A percentile compares a stretch with the other conserved stretches of the same genome.
These are phyloP conservation scores for Gadopsis marmoratus DNA, from an alignment of 2,797 vertebrate genomes.

Conservation along the genomic window DNA sequence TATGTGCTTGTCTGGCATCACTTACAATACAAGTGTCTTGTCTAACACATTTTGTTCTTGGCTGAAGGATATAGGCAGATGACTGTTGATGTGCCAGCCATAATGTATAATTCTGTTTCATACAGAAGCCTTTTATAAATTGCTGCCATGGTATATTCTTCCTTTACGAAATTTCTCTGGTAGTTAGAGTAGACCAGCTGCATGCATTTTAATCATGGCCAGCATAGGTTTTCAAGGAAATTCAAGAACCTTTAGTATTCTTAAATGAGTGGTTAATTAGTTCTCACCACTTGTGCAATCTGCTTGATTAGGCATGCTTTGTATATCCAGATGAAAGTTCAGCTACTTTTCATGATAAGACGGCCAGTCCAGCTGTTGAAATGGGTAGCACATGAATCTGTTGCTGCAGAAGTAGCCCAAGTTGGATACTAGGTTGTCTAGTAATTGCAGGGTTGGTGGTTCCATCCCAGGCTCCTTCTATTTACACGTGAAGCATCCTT, in stretches of 20 bases:
- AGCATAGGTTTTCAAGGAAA: conserved; percentile 12
- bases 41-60: conserved; percentile 48
- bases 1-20: conserved; percentile 30
- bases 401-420: not conserved
- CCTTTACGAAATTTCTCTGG: conserved; percentile 2
- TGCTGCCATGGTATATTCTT: conserved; percentile 24
- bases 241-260: not conserved
- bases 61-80: conserved; percentile 20
- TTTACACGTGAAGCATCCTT: not conserved
- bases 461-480: not conserved
- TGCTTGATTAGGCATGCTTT: conserved; percentile 20
- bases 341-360: conserved; percentile 1
- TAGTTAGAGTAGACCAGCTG: conserved; percentile 34
- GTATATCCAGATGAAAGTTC: not conserved
- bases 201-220: conserved; percentile 14
- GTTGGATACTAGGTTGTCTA: not conserved
- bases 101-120: conserved; percentile 39
- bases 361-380: conserved; percentile 9
- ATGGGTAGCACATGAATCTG: not conserved
- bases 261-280: conserved; percentile 29
- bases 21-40: conserved; percentile 36
- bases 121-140: conserved; percentile 36
- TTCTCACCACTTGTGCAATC: conserved; percentile 15
- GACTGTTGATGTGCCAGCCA: conserved; percentile 28
- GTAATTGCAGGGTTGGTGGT: not conserved